A percentile compares a stretch with the other conserved stretches of the same genome.
Conservation (phyloP, 2,888 invertebrate genomes). For the Athalia cordata region DNA sequence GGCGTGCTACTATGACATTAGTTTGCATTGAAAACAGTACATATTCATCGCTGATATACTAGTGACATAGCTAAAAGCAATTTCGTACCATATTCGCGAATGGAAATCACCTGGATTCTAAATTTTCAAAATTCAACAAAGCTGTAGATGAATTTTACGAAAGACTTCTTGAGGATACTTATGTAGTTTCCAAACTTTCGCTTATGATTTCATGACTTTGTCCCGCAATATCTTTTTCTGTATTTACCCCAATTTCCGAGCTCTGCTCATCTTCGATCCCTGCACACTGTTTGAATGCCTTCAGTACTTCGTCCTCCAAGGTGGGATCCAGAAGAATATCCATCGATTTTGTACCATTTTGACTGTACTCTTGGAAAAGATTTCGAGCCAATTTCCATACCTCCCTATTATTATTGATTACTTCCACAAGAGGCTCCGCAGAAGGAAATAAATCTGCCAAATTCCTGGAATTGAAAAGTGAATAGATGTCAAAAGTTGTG, state of each 20-base stretch:
- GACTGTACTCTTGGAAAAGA: slow-evolving; percentile 67
- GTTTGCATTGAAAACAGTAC: not conserved
- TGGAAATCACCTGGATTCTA: not conserved
- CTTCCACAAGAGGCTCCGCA: slow-evolving; percentile 72
- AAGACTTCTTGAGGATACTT: not conserved
- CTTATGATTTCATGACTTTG: not conserved
- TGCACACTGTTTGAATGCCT: slow-evolving; percentile 31
- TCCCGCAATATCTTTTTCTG: not conserved
- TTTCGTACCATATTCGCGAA: not conserved
- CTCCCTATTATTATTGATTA: slow-evolving; percentile 76
- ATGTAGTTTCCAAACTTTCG: not conserved
- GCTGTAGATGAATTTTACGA: not conserved
- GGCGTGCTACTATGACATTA: no score
- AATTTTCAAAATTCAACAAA: not conserved
- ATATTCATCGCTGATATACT: not conserved
- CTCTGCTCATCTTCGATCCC: slow-evolving; percentile 9
- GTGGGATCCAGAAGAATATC: slow-evolving; percentile 62
- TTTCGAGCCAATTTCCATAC: slow-evolving; percentile 77
- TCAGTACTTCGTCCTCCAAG: slow-evolving; percentile 63
- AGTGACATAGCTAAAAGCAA: not conserved
- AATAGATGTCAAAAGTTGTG: slow-evolving; percentile 46
- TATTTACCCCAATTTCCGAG: not conserved
- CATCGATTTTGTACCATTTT: slow-evolving; percentile 62
- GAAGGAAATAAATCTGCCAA: slow-evolving; percentile 76
- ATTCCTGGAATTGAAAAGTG: slow-evolving; percentile 71